Evolutionary conservation across 2,888 invertebrate genomes (phyloP).

Genomic region (Parnassius orleans): DNA sequence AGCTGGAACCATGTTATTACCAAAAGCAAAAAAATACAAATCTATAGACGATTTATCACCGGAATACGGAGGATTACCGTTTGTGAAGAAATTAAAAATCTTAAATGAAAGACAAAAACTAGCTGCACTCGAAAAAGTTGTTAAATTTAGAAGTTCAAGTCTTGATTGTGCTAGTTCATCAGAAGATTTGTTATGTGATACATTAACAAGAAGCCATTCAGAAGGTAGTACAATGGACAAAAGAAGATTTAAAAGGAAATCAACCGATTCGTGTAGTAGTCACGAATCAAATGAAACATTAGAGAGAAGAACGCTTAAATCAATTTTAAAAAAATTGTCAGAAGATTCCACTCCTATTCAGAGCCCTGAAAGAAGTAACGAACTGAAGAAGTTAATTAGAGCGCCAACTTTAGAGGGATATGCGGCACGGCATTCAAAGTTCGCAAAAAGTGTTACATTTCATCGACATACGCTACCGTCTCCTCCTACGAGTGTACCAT

Average conservation of each 20-base stretch:
- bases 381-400: conserved; percentile 86
- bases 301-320: conserved; percentile 90
- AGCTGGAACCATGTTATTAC: conserved; percentile 53
- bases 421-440: conserved; percentile 92
- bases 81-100: conserved; percentile 93
- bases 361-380: conserved; percentile 76
- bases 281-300: conserved; percentile 88
- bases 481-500: conserved; percentile 82
- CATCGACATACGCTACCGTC: conserved; percentile 91
- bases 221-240: conserved; percentile 89
- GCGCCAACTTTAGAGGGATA: conserved; percentile 94
- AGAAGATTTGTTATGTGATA: conserved; percentile 79
- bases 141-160: conserved; percentile 89
- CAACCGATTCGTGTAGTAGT: conserved; percentile 59
- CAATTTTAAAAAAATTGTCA: conserved; percentile 91
- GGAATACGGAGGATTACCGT: conserved; percentile 91
- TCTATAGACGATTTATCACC: conserved; percentile 94
- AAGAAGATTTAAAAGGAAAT: conserved; percentile 71
- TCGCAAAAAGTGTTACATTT: conserved; percentile 94
- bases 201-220: conserved; percentile 88
- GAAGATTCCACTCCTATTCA: conserved; percentile 81
- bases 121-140: conserved; percentile 89
- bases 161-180: conserved; percentile 86
- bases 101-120: conserved; percentile 93
- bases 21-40: conserved; percentile 84